These are phyloP conservation scores for Medauroidea extradentata DNA, from an alignment of 1,140 invertebrate species.

Conservation along the genomic window DNA sequence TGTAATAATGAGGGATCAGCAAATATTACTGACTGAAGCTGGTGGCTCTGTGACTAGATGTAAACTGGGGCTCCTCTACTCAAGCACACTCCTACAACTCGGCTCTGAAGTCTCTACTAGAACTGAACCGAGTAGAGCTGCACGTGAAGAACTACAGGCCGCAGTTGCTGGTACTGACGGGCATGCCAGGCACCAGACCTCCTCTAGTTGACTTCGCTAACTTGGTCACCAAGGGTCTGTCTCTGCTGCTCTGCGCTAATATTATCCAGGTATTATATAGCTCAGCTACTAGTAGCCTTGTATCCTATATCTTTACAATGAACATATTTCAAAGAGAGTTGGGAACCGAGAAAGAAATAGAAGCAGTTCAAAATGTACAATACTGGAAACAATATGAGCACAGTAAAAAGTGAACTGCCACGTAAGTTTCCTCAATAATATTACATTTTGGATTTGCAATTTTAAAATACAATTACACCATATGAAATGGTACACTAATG, in stretches of 20 bases:
- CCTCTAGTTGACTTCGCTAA: conserved; percentile 59
- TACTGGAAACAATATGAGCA: no score
- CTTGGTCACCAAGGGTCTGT: conserved; percentile 56
- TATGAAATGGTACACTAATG: no score
- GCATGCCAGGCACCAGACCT: conserved; percentile 53
- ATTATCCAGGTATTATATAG: conserved; percentile 47
- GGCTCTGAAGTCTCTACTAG: conserved; percentile 53
- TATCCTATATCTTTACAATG: no score
- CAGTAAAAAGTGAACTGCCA: no score
- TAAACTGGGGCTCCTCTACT: conserved; percentile 64
- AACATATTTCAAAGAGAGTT: no score
- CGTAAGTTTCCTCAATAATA: no score
- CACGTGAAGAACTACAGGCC: conserved; percentile 67
- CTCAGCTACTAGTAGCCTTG: background rate
- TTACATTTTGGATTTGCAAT: no score
- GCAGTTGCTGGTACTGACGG: conserved; percentile 58
- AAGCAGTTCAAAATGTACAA: no score
- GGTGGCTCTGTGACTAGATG: conserved; percentile 50
- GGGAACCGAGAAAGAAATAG: no score
- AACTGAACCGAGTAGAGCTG: conserved; percentile 55
- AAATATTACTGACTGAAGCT: no score
- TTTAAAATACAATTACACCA: no score
- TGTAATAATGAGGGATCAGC: no score
- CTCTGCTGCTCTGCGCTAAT: conserved; percentile 59
- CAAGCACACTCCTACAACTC: conserved; percentile 61